Conservation (phyloP, 1,140 invertebrate genomes). For the Plectrocnemia conspersa region DNA sequence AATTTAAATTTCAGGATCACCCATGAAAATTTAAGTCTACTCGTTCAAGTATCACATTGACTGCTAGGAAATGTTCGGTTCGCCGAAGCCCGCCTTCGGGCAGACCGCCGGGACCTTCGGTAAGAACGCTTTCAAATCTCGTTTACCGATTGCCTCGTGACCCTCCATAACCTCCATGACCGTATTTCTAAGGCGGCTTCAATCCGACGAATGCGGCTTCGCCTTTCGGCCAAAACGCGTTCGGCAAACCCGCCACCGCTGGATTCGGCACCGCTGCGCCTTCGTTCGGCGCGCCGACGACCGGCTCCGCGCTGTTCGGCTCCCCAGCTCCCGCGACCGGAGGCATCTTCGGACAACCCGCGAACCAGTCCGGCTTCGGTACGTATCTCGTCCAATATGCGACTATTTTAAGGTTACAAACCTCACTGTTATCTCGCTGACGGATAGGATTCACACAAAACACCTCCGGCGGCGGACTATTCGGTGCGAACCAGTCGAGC, state of each 20-base stretch:
- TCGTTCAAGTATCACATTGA: too few relatives aligned
- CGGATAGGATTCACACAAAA: constrained; percentile 38
- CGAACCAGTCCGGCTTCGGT: constrained; percentile 34
- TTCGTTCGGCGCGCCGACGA: constrained; percentile 41
- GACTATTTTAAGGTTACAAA: background rate
- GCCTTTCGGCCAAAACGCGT: constrained; percentile 38
- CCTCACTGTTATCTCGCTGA: background rate
- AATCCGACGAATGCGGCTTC: constrained; percentile 23
- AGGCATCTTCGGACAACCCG: constrained; percentile 24
- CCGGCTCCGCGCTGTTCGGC: constrained; percentile 18
- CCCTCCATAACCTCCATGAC: background rate
- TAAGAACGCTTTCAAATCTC: constrained; percentile 6
- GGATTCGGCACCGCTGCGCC: constrained; percentile 48
- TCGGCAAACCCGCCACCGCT: constrained; percentile 39
- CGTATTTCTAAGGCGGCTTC: constrained; percentile 16
- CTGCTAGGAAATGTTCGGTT: constrained; percentile 40
- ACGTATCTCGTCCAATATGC: background rate
- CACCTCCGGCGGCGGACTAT: constrained; percentile 43
- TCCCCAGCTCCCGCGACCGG: constrained; percentile 9
- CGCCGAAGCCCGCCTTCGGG: constrained; percentile 43
- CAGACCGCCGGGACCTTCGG: constrained; percentile 35
- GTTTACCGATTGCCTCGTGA: too few relatives aligned
- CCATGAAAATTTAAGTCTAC: too few relatives aligned
- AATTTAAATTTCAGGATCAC: too few relatives aligned
- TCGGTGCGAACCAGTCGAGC: constrained; percentile 41